Percentiles rank a stretch among this genome's conserved stretches.
Conservation (phyloP, 2,888 invertebrate genomes). For the Adelognathus sp. region DNA sequence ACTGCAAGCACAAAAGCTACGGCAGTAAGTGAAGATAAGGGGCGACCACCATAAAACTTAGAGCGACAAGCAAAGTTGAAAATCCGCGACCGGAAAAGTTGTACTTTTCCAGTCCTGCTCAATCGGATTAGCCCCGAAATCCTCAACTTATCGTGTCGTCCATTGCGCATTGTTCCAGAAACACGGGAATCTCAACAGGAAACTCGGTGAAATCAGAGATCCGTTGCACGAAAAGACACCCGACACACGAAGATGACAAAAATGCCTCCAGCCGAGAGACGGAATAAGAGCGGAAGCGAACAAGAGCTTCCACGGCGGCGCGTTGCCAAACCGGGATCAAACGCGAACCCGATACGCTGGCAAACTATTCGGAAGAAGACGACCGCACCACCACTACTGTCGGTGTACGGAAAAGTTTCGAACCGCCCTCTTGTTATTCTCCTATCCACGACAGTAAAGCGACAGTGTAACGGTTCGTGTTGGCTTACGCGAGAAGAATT, state of each 20-base stretch:
- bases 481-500: conserved; percentile 31
- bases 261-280: conserved; percentile 6
- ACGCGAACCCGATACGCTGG: conserved; percentile 24
- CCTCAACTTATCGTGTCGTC: too few relatives aligned
- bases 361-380: conserved; percentile 34
- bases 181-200: background rate
- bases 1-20: too few relatives aligned
- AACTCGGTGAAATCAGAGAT: background rate
- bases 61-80: too few relatives aligned
- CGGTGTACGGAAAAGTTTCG: conserved; percentile 50
- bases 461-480: conserved; percentile 17
- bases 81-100: too few relatives aligned
- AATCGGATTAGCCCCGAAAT: too few relatives aligned
- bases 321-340: conserved; percentile 47
- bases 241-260: conserved; percentile 19
- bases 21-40: too few relatives aligned
- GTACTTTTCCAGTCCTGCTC: too few relatives aligned
- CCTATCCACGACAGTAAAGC: conserved; percentile 39
- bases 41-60: too few relatives aligned
- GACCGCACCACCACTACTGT: too few relatives aligned
- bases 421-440: conserved; percentile 42
- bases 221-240: background rate
- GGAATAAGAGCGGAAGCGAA: conserved; percentile 18
- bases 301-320: conserved; percentile 1
- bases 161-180: background rate